Evolutionary conservation across 2,113 vertebrate genomes (phyloP).

Genomic region (Brevimyrus niger): DNA sequence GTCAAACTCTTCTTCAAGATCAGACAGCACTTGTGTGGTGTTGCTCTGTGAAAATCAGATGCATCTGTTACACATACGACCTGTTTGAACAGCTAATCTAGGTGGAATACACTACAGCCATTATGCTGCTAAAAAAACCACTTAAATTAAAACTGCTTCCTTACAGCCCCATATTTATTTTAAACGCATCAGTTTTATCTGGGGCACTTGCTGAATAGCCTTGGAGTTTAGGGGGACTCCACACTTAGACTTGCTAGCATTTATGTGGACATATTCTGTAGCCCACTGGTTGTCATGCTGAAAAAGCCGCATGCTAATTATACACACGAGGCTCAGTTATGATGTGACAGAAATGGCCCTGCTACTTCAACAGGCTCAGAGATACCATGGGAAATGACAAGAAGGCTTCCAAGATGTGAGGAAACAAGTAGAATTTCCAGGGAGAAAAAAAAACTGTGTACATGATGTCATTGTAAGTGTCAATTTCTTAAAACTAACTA

Average conservation of each 20-base stretch:
- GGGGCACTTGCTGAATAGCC: background rate
- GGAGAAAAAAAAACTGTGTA: background rate
- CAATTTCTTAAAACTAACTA: background rate
- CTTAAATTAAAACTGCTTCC: background rate
- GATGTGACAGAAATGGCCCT: background rate
- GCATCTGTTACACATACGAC: background rate
- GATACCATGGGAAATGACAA: background rate
- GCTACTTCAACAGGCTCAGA: background rate
- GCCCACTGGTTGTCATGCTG: background rate
- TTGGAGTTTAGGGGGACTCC: background rate
- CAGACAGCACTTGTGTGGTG: slow-evolving; percentile 70
- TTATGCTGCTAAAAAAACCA: background rate
- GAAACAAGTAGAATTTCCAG: background rate
- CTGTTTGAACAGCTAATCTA: background rate
- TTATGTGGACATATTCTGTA: background rate
- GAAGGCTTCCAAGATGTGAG: background rate
- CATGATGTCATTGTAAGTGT: background rate
- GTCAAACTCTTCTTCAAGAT: slow-evolving; percentile 86
- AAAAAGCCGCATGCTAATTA: background rate
- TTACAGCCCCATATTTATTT: background rate
- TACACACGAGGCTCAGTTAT: background rate
- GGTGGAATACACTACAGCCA: background rate
- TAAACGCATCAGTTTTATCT: background rate
- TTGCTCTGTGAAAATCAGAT: slow-evolving; percentile 61
- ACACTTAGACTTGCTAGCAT: background rate